Conservation (phyloP, 2,113 vertebrate species). For the Otolemur garnettii region DNA sequence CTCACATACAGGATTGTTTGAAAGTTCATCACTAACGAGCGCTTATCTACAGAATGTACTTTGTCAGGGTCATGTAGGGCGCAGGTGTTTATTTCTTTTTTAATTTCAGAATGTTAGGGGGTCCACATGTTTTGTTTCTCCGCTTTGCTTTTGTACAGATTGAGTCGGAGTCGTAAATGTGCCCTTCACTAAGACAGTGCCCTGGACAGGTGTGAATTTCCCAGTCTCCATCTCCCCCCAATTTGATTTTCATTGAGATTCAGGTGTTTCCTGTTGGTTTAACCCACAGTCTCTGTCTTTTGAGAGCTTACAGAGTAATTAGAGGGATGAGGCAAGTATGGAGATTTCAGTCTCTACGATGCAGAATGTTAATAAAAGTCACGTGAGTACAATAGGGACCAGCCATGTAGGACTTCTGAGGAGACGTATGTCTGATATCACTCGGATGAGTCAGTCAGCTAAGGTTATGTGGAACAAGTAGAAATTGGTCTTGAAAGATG, state of each 20-base stretch:
- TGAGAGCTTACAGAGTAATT: neutral
- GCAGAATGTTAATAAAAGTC: neutral
- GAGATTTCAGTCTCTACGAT: neutral
- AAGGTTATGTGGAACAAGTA: neutral
- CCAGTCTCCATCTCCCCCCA: too few species aligned
- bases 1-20: neutral
- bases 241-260: too few species aligned
- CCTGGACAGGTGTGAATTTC: too few species aligned
- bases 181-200: too few species aligned
- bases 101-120: too few species aligned
- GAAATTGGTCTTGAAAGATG: neutral
- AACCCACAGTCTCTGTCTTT: neutral
- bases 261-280: too few species aligned
- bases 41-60: neutral
- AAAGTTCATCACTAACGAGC: constrained; percentile 15
- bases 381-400: neutral
- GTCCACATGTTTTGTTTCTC: too few species aligned
- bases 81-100: neutral
- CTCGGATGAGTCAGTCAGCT: neutral
- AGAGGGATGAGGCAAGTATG: neutral
- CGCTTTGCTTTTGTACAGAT: too few species aligned
- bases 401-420: neutral
- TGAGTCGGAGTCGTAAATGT: too few species aligned
- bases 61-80: neutral
- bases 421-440: neutral